phyloP scores from a whole-genome alignment of 2,797 vertebrate species.

The Acanthornis magna region DNA sequence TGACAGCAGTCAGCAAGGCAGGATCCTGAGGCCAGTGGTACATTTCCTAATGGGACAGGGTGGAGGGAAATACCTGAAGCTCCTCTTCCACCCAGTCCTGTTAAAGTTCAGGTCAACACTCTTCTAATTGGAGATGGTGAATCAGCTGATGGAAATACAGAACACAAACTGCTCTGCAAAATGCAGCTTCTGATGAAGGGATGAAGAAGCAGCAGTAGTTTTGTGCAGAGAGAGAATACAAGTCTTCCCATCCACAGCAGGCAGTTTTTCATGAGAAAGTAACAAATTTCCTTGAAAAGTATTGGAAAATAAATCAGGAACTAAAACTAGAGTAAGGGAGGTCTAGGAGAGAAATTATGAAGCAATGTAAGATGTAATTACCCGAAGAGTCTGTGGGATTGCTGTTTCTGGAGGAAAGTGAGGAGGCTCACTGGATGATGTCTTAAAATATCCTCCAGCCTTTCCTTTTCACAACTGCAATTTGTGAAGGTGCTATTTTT shows the following conservation, averaged over 20 bases:
- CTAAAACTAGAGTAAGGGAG: background rate
- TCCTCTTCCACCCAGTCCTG: background rate
- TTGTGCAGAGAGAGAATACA: background rate
- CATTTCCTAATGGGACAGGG: accelerated
- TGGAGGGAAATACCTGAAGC: background rate
- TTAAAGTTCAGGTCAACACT: background rate
- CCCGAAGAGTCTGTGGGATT: background rate
- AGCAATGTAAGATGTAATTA: background rate
- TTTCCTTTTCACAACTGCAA: background rate
- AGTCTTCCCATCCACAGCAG: background rate
- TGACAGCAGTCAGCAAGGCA: background rate
- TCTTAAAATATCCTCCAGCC: background rate
- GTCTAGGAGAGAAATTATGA: background rate
- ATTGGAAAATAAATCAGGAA: background rate
- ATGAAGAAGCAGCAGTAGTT: background rate
- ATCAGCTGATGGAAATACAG: background rate
- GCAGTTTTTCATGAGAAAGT: background rate
- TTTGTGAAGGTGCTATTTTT: background rate
- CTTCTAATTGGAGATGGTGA: background rate
- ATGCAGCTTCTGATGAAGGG: background rate
- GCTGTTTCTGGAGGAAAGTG: background rate
- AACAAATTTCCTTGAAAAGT: background rate
- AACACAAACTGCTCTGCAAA: background rate
- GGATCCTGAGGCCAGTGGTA: background rate
- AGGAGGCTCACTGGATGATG: accelerated